Conservation (phyloP, 2,797 vertebrate genomes). For the Acanthis flammea region DNA sequence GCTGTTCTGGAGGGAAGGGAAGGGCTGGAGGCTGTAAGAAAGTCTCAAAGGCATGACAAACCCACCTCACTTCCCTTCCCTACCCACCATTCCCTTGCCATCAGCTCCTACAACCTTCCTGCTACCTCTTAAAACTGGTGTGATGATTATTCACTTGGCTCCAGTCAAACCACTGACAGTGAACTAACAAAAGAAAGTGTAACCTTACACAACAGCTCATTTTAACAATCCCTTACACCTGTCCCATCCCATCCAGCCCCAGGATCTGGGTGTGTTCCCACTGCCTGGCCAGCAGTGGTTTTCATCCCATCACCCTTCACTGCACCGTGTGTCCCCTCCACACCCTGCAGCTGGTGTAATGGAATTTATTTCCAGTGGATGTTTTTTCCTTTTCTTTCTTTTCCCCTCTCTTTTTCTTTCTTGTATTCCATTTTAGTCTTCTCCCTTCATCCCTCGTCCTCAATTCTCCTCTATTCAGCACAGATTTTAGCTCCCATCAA, state of each 20-base stretch:
- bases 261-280: accelerated
- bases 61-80: too few relatives aligned
- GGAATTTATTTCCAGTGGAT: not conserved
- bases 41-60: accelerated
- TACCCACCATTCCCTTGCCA: accelerated
- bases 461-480: not conserved
- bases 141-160: not conserved
- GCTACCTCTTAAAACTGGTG: not conserved
- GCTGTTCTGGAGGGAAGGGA: not conserved
- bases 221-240: not conserved
- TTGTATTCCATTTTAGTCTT: not conserved
- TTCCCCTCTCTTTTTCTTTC: not conserved
- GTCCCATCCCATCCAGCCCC: accelerated
- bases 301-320: not conserved
- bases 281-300: not conserved
- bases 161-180: not conserved
- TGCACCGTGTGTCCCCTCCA: accelerated
- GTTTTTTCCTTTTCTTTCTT: not conserved
- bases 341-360: not conserved
- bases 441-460: not conserved
- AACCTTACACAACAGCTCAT: not conserved
- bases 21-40: not conserved
- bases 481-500: not conserved
- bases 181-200: not conserved
- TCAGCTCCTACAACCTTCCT: not conserved